Base-by-base conservation (phyloP, 2,797 vertebrate species). In the Ctenochaetus hawaiiensis region DNA sequence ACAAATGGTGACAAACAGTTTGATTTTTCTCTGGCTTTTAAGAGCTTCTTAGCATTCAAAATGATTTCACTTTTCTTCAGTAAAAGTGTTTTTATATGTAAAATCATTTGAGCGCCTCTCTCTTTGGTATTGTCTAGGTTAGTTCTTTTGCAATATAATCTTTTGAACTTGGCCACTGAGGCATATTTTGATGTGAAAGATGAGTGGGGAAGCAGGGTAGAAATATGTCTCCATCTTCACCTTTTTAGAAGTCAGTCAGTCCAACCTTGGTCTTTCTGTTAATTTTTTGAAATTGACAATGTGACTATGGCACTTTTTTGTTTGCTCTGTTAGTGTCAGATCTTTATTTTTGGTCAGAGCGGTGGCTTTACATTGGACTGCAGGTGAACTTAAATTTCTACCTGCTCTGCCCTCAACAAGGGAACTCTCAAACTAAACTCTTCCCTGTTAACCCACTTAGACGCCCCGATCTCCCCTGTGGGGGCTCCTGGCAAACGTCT, bases 1-100 rank as follows among this genome's bases (percentile, higher is more conserved):
- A 84, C 82, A 65, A 86, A 89, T 81, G 90, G 89, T 90, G 91
- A 92, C 91, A 90, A 91, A 92, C 92, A 81, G 83, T 90, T 88
- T 75, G 80, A 22, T 86, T 85, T 75, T 74, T 75, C 80, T 60
- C 11, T 60, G 58, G 81, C 84, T 90, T 89, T 87, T 83, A 81
- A 53, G 84, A 81, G 81, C 76, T 84, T 87, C 83, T 77, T 90
- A 86, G 88, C 89, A 80, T 72, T 83, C 56, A 87, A 67, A 72
- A 92, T 92, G 75, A 83, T 64, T 74, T 66, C 83, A 82, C 83
- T 92, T 88, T 85, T 88, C 75, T 75, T 83, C 77, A 82, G 87
- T 76, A 86, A 86, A 92, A 89, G 66, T 87, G 79, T 91, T 93
- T 94, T 93, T 94, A 93, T 94, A 93, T 83, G 92, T 89, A 84